Evolutionary conservation across 2,113 vertebrate genomes (phyloP), one percentile per base, ranked within the genome.

Genomic region (Podarcis cretensis): DNA sequence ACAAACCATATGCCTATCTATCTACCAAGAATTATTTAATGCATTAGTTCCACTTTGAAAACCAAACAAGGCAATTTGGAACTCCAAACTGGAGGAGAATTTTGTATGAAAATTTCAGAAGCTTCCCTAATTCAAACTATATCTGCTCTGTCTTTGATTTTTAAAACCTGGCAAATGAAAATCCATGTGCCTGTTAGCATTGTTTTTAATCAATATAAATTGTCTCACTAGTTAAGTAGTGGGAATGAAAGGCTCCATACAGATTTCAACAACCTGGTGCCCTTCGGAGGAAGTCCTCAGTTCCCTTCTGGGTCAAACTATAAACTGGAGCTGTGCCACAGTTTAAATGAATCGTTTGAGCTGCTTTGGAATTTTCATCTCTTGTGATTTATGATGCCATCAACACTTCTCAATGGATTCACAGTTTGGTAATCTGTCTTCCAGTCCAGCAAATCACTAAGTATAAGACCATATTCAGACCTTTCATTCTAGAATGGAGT

Each of bases 351-450:
- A 90, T 83, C 3, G 7, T 40, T 69, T 43, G 25, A 68, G 90
- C 91, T 94, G 94, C 95, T 94, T n/a, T 88, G 92, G 94, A 96
- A 96, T 25, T 87, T 90, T 94, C 90, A 93, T 91, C 91, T 92
- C 89, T 83, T 57, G 88, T 97, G 96, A 96, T 96, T 96, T 96
- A 96, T 93, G 95, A 92, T 89, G 35, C 93, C 92, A 94, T 96
- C 93, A 81, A 89, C 90, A 94, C 95, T 96, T 83, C 81, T 83
- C 65, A 30, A 13, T 65, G 57, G 79, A 80, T 57, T 57, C 48
- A 20, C 48, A 80, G n/a, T n/a, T 80, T 25, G 40, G 35, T 13
- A 43, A 43, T 77, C 37, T 27, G n/a, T 57, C 48, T n/a, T 80
- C 78, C 30, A 57, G 27, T 57, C 78, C 48, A n/a, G 48, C 27